Evolutionary conservation across 2,888 invertebrate species (phyloP), one percentile per base, ranked within the genome.

Genomic region (Ormyrus rosae): DNA sequence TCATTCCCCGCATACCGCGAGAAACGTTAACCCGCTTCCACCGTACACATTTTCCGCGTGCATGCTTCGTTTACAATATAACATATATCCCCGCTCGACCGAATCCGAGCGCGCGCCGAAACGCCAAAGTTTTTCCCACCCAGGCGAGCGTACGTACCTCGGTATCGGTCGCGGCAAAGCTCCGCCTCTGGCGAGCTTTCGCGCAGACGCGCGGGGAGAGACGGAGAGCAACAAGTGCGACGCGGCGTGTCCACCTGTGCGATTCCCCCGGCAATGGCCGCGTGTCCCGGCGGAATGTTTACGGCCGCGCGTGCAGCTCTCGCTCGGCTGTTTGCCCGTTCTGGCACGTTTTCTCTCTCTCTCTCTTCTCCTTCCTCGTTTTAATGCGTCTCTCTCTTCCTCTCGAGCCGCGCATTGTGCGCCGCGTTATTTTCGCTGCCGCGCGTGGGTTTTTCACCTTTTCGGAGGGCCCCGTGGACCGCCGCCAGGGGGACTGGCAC

Each of bases 261-360:
- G 78, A 65, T 50, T 34, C 34, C 4, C 34, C 2, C 34, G 34
- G 34, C 34, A 34, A 34, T 46, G 53, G n/a, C 11, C 8, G 60
- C 13, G 53, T 19, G 68, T 13, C 10, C 34, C 61, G 0, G 1
- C 48, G 63, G 56, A 68, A 70, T 70, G 68, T 77, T 56, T 56
- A 70, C 51, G 13, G 13, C 70, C 34, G 68, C 2, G 64, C 58
- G 64, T 64, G 64, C 56, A 48, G 64, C 48, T 9, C 34, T 1
- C 3, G 6, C 46, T 13, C 13, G 13, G 4, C 78, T 86, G 86
- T 85, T 86, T 85, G 82, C 82, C 83, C 85, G 84, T 82, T 82
- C 73, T 76, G 83, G 83, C 86, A 86, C 85, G 85, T 85, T 83
- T 73, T 82, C 68, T 61, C 45, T 11, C 19, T 19, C 19, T 19